Evolutionary conservation across 2,113 vertebrate genomes (phyloP), one percentile per base, ranked within the genome.

Genomic region (Anser brachyrhynchus): DNA sequence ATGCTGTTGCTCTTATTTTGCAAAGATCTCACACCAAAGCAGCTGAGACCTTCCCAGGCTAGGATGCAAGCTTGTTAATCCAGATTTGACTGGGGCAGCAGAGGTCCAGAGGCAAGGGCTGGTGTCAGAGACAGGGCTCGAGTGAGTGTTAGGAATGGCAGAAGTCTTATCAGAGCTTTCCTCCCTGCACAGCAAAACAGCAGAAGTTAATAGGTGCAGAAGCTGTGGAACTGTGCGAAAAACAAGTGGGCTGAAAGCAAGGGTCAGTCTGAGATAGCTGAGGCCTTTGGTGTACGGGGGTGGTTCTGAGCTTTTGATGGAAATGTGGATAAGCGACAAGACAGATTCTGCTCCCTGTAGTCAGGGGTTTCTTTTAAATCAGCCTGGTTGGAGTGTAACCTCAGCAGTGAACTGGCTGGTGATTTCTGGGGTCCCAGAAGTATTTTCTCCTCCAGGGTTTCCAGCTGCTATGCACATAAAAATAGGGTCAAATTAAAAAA

Each of bases 121-220:
- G 65, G n/a, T 37, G 67, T 58, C 43, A 58, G n/a, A 13, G 39
- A 12, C 31, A 74, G 46, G 72, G 69, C 39, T 83, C 0, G 0
- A 19, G 59, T 19, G 52, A 59, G 7, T 19, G 29, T n/a, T 21
- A 37, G 23, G 41, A n/a, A 3, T 64, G 39, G 73, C 67, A 49
- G 52, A 61, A 84, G 3, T 2, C 22, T 52, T n/a, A n/a, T 23
- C 52, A 2, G 72, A 66, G 22, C 12, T 9, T 67, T 71, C 22
- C 8, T 78, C 26, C 29, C 41, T 35, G 67, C 20, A 25, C 0
- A 2, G 12, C 13, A 71, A 84, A 39, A 15, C 29, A 71, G 35
- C 26, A 72, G 55, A 23, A 71, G 29, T 37, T 61, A 29, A 33
- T 33, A 43, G 46, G 8, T 52, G 46, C 25, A 67, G 59, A 66